Evolutionary conservation across 2,113 vertebrate species (phyloP).

Genomic region (Spermophilus dauricus): DNA sequence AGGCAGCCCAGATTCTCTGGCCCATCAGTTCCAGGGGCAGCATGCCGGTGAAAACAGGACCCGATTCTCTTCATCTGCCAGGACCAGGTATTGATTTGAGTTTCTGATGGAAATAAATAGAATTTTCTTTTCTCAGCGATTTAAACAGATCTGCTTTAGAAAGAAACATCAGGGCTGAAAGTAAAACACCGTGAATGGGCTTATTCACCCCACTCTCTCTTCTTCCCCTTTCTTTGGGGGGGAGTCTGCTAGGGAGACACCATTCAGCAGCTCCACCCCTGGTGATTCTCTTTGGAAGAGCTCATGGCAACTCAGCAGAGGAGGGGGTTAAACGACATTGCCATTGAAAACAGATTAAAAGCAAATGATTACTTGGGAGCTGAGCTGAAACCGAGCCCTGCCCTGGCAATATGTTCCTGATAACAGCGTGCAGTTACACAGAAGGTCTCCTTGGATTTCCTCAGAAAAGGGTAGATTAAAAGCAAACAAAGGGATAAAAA

Average conservation of each 20-base stretch:
- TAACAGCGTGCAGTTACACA: not conserved
- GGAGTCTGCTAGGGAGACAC: not conserved
- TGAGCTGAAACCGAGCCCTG: not conserved
- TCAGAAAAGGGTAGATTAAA: conserved; percentile 67
- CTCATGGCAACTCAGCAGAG: not conserved
- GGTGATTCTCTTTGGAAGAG: not conserved
- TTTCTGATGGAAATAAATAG: conserved; percentile 44
- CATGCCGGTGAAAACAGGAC: fast-evolving
- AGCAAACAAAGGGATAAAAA: conserved; percentile 63
- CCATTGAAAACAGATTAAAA: conserved; percentile 41
- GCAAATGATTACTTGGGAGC: not conserved
- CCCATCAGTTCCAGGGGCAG: not conserved
- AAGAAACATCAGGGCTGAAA: conserved; percentile 5
- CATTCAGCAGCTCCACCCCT: no score
- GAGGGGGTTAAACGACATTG: not conserved
- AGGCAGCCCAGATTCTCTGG: not conserved
- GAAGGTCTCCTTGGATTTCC: conserved; percentile 49
- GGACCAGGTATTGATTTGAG: not conserved
- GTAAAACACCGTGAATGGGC: fast-evolving
- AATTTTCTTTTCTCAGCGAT: not conserved
- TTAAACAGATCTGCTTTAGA: conserved; percentile 5
- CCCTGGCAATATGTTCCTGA: not conserved
- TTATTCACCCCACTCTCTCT: not conserved
- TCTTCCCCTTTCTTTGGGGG: not conserved
- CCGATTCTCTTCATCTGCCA: not conserved